Evolutionary conservation across 2,888 invertebrate genomes (phyloP).

Genomic region (Willowsia nigromaculata): DNA sequence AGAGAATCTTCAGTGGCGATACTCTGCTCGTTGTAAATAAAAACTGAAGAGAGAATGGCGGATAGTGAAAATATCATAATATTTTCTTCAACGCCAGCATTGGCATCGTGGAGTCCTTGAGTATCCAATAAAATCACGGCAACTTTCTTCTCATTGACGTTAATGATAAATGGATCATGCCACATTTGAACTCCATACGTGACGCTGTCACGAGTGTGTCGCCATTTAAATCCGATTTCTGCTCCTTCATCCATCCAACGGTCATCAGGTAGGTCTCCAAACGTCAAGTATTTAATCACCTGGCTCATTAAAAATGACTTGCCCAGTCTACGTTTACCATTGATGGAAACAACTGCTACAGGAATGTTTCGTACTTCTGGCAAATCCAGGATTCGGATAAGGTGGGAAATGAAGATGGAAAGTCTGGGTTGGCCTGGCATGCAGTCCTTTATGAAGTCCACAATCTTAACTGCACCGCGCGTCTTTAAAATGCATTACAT

Average conservation of each 20-base stretch:
- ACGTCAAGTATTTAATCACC: slow-evolving; percentile 74
- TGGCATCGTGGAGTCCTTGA: slow-evolving; percentile 50
- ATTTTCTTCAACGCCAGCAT: background rate
- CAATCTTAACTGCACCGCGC: background rate
- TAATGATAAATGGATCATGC: slow-evolving; percentile 80
- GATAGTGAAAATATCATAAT: background rate
- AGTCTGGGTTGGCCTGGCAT: background rate
- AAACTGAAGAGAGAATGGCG: background rate
- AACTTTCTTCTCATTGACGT: slow-evolving; percentile 76
- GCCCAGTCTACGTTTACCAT: slow-evolving; percentile 77
- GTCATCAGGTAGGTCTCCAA: slow-evolving; percentile 60
- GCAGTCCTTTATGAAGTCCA: background rate
- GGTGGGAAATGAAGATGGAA: background rate
- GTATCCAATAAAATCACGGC: slow-evolving; percentile 67
- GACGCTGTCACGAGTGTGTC: slow-evolving; percentile 79
- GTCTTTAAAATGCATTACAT: background rate
- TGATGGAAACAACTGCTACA: slow-evolving; percentile 74
- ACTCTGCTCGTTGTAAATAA: slow-evolving; percentile 5
- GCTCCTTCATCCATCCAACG: slow-evolving; percentile 45
- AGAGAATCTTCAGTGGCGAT: background rate
- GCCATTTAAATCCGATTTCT: slow-evolving; percentile 79
- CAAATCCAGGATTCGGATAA: background rate
- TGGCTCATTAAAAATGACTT: slow-evolving; percentile 78
- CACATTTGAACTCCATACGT: slow-evolving; percentile 80
- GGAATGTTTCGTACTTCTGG: slow-evolving; percentile 11